These are phyloP conservation scores for Pocillopora verrucosa DNA, from an alignment of 64 coral and sea anemone genomes.

Conservation along the genomic window DNA sequence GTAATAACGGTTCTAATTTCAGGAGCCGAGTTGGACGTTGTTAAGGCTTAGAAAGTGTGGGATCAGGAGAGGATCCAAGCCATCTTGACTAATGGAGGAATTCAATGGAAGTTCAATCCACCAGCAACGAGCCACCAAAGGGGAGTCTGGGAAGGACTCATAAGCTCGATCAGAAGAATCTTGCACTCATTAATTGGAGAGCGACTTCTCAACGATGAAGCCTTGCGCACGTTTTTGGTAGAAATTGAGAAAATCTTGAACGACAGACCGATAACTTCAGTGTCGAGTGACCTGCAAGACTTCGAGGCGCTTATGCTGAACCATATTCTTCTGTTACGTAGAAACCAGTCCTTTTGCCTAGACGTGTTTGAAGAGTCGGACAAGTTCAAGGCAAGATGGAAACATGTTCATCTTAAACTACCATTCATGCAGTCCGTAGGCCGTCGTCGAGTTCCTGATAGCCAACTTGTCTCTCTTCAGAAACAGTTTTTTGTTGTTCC, in stretches of 20 bases:
- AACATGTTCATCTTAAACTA: too few relatives aligned
- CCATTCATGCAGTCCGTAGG: too few relatives aligned
- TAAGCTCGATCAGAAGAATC: background rate
- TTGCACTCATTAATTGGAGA: too few relatives aligned
- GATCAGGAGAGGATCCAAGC: background rate
- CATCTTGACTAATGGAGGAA: background rate
- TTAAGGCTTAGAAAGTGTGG: constrained; percentile 7
- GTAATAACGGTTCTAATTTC: constrained; percentile 47
- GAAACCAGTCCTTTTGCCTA: background rate
- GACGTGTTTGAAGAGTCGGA: too few relatives aligned
- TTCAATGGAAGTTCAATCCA: background rate
- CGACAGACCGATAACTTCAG: constrained; percentile 42
- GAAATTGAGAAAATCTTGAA: constrained; percentile 66
- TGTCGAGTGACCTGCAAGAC: too few relatives aligned
- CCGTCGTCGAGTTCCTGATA: too few relatives aligned
- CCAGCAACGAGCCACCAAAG: background rate
- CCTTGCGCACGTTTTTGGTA: constrained; percentile 37
- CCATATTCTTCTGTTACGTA: constrained; percentile 39
- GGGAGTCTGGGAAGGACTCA: constrained; percentile 5
- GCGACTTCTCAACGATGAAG: too few relatives aligned
- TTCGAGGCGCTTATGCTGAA: constrained; percentile 30
- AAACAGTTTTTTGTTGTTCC: background rate
- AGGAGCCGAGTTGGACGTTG: constrained; percentile 2
- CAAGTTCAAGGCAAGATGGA: too few relatives aligned
- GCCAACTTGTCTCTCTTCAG: background rate